Conservation (phyloP, 2,113 vertebrate species). For the Malurus melanocephalus region DNA sequence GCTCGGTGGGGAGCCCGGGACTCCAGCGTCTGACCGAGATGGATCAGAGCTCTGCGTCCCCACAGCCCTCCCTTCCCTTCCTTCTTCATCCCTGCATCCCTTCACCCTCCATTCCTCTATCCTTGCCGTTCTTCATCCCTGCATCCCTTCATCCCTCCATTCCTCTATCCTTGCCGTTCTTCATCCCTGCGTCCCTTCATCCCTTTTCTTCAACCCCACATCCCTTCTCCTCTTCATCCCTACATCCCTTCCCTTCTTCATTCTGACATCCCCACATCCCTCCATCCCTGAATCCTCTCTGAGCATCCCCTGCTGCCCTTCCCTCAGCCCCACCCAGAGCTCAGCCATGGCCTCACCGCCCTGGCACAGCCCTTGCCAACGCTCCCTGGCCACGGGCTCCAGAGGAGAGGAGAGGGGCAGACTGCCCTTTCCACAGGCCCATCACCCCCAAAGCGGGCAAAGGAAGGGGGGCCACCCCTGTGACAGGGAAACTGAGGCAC, state of each 20-base stretch:
- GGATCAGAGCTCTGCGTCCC: too few species aligned
- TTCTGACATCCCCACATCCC: too few species aligned
- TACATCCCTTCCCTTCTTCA: neutral
- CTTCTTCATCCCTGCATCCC: neutral
- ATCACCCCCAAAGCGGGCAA: too few species aligned
- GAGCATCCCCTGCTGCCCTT: neutral
- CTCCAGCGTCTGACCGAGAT: rapidly evolving
- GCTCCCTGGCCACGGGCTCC: rapidly evolving
- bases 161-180: neutral
- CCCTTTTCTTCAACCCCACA: neutral
- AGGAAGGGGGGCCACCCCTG: rapidly evolving
- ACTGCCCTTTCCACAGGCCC: neutral
- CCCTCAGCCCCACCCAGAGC: neutral
- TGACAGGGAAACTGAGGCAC: slow-evolving; percentile 4
- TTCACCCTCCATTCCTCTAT: neutral
- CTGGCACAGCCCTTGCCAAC: neutral
- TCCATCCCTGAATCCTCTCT: neutral
- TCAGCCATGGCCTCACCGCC: neutral
- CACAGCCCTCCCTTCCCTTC: too few species aligned
- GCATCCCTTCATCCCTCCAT: rapidly evolving
- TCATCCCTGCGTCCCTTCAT: neutral
- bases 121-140: neutral
- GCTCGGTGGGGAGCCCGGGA: neutral
- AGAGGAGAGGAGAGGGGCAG: neutral
- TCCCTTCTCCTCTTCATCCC: neutral